Evolutionary conservation across 2,113 vertebrate species (phyloP), one percentile per base, ranked within the genome.

Genomic region (Lucifuga dentata): DNA sequence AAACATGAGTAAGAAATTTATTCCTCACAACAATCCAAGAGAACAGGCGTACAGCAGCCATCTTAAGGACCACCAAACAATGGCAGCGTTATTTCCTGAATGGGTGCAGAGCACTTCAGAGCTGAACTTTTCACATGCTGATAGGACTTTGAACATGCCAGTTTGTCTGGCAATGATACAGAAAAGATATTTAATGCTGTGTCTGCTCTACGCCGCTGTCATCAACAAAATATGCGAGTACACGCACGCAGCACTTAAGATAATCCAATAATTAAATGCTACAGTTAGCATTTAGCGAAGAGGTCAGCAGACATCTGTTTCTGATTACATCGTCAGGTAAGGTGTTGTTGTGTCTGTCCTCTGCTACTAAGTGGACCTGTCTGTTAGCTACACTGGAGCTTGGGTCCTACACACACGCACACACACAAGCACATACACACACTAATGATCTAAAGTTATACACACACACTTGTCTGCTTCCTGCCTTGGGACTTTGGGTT

Each of bases 381-480:
- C 84, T 83, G 59, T 76, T 80, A 78, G 59, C 56, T 59, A 56
- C 73, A 68, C 45, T 39, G 5, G 58, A 73, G 73, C 58, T 76
- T 62, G 60, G 69, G 64, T 70, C 45, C 43, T 50, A 43, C 26
- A 46, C 24, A 38, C 59, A 23, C 44, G 24, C 45, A 50, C 20
- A n/a, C 46, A 49, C 46, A n/a, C 13, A 35, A 44, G 43, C 44
- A 62, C 58, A 19, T 58, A 49, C 68, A 68, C 79, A 35, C 68
- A 39, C 80, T 82, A 85, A 86, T 81, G 78, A 84, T 76, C 53
- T 60, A 16, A 76, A 56, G 11, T 60, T 49, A 78, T 73, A 62
- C 66, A 67, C 6, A 40, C 68, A 73, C 81, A 68, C 82, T 83
- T 83, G 75, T 76, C 62, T 67, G 66, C 84, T 90, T 91, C 90